A percentile compares a stretch with the other conserved stretches of the same genome.
Evolutionary conservation across 2,113 vertebrate genomes (phyloP).

Genomic region (Stegostoma tigrinum): DNA sequence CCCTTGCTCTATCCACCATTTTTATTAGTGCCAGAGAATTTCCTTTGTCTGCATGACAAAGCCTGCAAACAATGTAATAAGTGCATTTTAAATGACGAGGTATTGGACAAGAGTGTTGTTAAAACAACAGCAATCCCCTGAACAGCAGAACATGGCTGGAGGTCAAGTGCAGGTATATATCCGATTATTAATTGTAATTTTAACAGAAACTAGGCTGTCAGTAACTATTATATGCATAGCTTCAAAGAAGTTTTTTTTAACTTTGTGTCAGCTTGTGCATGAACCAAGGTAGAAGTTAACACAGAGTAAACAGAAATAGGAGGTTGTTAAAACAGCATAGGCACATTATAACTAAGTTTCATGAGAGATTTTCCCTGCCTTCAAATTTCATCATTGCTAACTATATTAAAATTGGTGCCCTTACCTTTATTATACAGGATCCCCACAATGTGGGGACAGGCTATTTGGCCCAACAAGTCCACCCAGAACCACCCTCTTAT

Average conservation of each 20-base stretch:
- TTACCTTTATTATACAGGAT: not conserved
- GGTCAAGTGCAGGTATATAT: not conserved
- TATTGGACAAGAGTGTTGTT: not conserved
- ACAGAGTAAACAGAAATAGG: not conserved
- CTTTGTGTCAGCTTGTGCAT: not conserved
- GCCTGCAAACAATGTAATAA: not conserved
- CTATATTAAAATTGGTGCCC: not conserved
- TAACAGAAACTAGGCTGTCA: not conserved
- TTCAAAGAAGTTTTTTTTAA: not conserved
- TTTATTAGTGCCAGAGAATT: not conserved
- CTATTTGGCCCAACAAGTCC: no score
- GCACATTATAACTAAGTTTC: not conserved
- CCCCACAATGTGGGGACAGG: no score
- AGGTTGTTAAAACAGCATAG: not conserved
- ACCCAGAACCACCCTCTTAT: no score
- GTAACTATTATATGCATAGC: not conserved
- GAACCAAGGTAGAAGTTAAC: not conserved
- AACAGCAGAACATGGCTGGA: not conserved
- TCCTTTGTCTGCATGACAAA: not conserved
- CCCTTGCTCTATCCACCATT: not conserved
- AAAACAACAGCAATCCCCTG: not conserved
- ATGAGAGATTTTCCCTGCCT: not conserved
- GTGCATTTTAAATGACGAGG: not conserved
- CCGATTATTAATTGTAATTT: not conserved
- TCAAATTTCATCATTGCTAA: not conserved